Conservation (phyloP, 2,797 vertebrate species). For the Pterois miles region DNA sequence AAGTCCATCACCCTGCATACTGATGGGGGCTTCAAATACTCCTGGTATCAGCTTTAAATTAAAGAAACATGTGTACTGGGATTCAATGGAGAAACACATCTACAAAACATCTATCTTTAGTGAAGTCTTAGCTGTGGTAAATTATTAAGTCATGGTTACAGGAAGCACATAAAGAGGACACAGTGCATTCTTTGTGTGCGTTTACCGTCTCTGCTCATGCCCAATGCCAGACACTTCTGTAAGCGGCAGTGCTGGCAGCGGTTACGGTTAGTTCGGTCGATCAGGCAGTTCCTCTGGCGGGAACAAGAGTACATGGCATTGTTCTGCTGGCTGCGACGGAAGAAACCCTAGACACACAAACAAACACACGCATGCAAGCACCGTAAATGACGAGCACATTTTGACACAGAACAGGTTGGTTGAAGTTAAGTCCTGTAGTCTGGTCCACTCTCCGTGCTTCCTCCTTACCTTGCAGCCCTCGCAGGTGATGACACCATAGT, state of each 20-base stretch:
- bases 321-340: constrained; percentile 94
- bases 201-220: constrained; percentile 95
- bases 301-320: constrained; percentile 95
- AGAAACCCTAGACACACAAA: constrained; percentile 86
- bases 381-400: not conserved
- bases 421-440: not conserved
- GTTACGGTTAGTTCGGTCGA: constrained; percentile 93
- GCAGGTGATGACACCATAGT: constrained; percentile 95
- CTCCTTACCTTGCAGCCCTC: constrained; percentile 93
- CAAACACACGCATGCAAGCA: constrained; percentile 2
- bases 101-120: not conserved
- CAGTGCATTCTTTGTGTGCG: not conserved
- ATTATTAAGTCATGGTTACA: not conserved
- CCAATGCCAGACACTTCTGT: constrained; percentile 92
- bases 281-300: constrained; percentile 92
- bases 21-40: constrained; percentile 23
- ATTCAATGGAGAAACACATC: not conserved
- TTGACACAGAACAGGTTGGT: not conserved
- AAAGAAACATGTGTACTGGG: not conserved
- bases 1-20: constrained; percentile 3
- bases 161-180: not conserved
- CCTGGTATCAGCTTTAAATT: constrained; percentile 29
- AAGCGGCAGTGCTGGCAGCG: constrained; percentile 95
- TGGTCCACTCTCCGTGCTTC: not conserved
- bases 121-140: not conserved